A percentile compares a stretch with the other conserved stretches of the same genome.
phyloP scores from a whole-genome alignment of 2,797 vertebrate genomes.

The Galagoides demidoff region DNA sequence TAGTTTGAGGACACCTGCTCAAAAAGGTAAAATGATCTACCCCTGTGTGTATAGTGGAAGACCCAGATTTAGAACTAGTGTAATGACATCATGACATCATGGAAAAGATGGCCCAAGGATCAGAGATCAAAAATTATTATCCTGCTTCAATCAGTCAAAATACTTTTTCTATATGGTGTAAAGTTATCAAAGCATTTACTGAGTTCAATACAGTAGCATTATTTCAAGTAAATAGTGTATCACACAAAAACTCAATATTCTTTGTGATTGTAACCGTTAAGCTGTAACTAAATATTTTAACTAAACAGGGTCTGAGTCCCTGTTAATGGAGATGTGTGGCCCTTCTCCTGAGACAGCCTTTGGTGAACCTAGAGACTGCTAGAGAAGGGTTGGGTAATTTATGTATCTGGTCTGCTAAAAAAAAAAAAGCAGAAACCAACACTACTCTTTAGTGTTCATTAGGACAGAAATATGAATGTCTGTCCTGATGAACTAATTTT shows the following conservation, averaged over 20 bases:
- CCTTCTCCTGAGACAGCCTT: neutral
- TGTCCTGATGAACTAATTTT: neutral
- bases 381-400: neutral
- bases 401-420: neutral
- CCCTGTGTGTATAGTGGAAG: neutral
- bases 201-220: neutral
- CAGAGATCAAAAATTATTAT: neutral
- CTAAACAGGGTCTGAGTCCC: neutral
- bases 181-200: constrained; percentile 28
- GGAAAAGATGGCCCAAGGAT: neutral
- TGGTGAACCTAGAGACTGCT: neutral
- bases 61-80: neutral
- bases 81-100: neutral
- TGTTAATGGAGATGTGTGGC: neutral
- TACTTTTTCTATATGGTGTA: neutral
- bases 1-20: neutral
- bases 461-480: no score
- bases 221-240: neutral
- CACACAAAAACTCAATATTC: constrained; percentile 31
- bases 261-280: neutral
- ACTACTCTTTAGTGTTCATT: neutral
- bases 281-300: constrained; percentile 6
- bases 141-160: neutral
- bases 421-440: neutral
- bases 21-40: neutral